Percentiles rank a stretch among this genome's conserved stretches.
phyloP scores from a whole-genome alignment of 2,113 vertebrate species.

The Cathartes aura region DNA sequence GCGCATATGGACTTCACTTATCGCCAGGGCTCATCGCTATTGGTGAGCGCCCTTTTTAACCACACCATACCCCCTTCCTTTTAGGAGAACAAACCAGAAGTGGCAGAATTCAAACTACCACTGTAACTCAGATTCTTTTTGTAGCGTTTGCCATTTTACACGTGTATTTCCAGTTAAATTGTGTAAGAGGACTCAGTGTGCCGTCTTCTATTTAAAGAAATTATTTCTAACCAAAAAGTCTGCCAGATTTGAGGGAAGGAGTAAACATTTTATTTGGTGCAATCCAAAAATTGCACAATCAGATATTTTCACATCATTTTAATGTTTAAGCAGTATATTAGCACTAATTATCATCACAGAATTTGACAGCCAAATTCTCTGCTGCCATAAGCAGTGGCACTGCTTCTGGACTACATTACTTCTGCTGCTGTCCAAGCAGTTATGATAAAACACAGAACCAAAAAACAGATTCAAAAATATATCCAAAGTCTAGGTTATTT shows the following conservation, averaged over 20 bases:
- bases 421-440: background rate
- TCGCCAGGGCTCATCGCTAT: fast-evolving
- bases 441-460: background rate
- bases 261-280: background rate
- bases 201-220: background rate
- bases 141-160: background rate
- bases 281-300: background rate
- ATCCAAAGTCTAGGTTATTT: background rate
- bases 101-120: background rate
- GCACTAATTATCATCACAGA: background rate
- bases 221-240: background rate
- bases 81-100: background rate
- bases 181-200: background rate
- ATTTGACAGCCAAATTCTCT: background rate
- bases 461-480: background rate
- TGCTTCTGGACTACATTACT: background rate
- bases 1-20: background rate
- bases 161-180: background rate
- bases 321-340: background rate
- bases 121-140: background rate
- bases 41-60: background rate
- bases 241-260: background rate
- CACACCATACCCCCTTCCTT: background rate
- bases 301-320: background rate
- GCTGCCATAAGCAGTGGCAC: background rate